These are phyloP conservation scores for Euplexia lucipara DNA, from an alignment of 2,888 invertebrate species.

Conservation along the genomic window DNA sequence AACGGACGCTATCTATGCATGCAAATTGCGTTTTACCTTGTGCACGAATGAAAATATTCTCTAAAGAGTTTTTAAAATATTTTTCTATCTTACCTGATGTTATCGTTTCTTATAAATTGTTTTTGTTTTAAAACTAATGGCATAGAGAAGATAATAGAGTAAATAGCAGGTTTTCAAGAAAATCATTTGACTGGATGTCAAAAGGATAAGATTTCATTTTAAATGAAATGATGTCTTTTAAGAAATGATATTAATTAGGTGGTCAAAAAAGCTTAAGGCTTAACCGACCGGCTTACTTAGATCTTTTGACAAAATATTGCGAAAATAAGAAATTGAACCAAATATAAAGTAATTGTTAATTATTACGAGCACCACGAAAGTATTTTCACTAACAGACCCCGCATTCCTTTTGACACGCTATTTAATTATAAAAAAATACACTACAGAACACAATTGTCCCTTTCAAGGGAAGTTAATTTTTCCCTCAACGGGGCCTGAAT, in stretches of 20 bases:
- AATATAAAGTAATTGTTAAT: slow-evolving; percentile 17
- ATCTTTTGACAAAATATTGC: not conserved
- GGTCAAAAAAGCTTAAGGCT: too few species aligned
- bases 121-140: slow-evolving; percentile 13
- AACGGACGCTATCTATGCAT: slow-evolving; percentile 67
- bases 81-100: slow-evolving; percentile 37
- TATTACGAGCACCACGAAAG: slow-evolving; percentile 15
- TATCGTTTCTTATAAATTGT: slow-evolving; percentile 43
- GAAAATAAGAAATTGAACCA: not conserved
- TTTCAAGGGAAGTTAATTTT: slow-evolving; percentile 60
- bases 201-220: not conserved
- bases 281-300: too few species aligned
- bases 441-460: slow-evolving; percentile 44
- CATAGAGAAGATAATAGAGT: not conserved
- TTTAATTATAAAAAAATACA: slow-evolving; percentile 57
- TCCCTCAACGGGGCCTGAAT: slow-evolving; percentile 54
- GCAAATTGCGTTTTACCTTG: slow-evolving; percentile 64
- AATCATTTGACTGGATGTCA: not conserved
- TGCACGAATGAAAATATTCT: slow-evolving; percentile 53
- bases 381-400: slow-evolving; percentile 27
- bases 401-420: slow-evolving; percentile 49
- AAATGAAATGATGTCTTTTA: not conserved
- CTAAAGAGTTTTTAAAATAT: slow-evolving; percentile 45
- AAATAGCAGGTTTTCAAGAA: not conserved
- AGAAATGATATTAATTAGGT: not conserved